phyloP scores from a whole-genome alignment of 2,797 vertebrate species.

The Monodelphis domestica region DNA sequence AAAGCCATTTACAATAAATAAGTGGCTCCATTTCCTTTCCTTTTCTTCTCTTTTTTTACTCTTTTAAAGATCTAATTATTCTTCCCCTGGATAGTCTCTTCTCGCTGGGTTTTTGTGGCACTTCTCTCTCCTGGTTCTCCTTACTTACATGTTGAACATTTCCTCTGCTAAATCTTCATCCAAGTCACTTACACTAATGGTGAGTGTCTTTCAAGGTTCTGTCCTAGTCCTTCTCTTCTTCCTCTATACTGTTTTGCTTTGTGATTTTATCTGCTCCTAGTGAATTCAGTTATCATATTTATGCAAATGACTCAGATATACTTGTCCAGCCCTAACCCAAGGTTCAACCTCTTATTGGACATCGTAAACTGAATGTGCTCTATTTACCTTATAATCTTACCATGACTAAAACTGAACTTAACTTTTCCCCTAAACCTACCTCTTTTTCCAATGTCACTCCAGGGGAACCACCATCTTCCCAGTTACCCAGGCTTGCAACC shows the following conservation, averaged over 20 bases:
- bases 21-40: background rate
- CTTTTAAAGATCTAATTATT: background rate
- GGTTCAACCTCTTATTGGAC: background rate
- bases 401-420: background rate
- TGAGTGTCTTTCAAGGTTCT: background rate
- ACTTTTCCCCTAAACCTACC: background rate
- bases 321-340: background rate
- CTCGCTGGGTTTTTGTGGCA: background rate
- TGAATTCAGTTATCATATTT: background rate
- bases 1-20: background rate
- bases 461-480: no score
- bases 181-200: background rate
- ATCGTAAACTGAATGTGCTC: background rate
- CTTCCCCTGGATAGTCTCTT: background rate
- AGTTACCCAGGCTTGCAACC: background rate
- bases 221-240: background rate
- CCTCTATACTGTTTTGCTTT: background rate
- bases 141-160: background rate
- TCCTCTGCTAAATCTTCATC: background rate
- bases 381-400: background rate
- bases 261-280: background rate
- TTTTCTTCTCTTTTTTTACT: background rate
- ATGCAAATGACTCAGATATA: background rate
- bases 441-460: background rate
- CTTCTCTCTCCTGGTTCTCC: background rate